These are phyloP conservation scores for Mythimna loreyi DNA, from an alignment of 2,888 invertebrate genomes.

Conservation along the genomic window DNA sequence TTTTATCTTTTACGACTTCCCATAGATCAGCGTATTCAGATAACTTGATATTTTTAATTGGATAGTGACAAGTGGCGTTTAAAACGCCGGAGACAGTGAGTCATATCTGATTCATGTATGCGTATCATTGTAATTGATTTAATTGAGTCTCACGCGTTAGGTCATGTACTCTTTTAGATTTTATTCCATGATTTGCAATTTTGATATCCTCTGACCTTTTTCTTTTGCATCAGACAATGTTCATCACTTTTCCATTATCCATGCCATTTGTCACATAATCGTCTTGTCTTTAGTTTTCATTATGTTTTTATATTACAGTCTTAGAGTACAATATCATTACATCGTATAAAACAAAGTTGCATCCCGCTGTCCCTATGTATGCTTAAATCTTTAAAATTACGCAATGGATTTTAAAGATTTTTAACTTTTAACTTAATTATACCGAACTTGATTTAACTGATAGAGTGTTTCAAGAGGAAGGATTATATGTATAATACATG, in stretches of 20 bases:
- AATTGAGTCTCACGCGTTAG: constrained; percentile 48
- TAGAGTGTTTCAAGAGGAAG: too few relatives aligned
- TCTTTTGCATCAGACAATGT: background rate
- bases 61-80: constrained; percentile 24
- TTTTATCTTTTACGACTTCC: constrained; percentile 14
- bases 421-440: too few relatives aligned
- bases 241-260: background rate
- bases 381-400: too few relatives aligned
- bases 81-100: constrained; percentile 44
- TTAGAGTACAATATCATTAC: too few relatives aligned
- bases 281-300: background rate
- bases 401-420: too few relatives aligned
- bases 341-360: too few relatives aligned
- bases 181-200: background rate
- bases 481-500: too few relatives aligned
- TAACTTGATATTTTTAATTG: constrained; percentile 42
- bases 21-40: constrained; percentile 7
- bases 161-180: constrained; percentile 27
- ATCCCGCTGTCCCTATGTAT: too few relatives aligned
- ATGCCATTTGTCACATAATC: background rate
- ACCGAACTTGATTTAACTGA: too few relatives aligned
- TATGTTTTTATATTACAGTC: background rate
- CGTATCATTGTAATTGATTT: constrained; percentile 53
- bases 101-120: constrained; percentile 61
- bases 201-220: too few relatives aligned